A percentile compares a stretch with the other conserved stretches of the same genome.
Conservation (phyloP, 2,113 vertebrate genomes). For the Dromas ardeola region DNA sequence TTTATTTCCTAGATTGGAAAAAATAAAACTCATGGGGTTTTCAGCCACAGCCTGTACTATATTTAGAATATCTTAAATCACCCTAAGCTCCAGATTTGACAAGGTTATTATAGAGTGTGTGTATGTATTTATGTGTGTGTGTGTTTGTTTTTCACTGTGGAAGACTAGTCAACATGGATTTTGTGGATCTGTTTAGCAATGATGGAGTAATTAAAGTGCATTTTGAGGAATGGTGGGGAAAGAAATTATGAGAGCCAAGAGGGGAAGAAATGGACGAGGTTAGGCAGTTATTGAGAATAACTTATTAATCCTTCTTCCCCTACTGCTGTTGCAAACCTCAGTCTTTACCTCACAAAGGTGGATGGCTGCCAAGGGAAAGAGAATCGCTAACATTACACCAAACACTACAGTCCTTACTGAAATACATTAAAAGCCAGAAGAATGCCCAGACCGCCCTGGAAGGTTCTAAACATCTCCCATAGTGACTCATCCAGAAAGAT, state of each 20-base stretch:
- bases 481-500: slow-evolving; percentile 62
- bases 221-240: slow-evolving; percentile 36
- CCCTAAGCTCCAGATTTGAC: slow-evolving; percentile 23
- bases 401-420: neutral
- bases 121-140: neutral
- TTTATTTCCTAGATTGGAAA: slow-evolving; percentile 63
- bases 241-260: neutral
- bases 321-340: neutral
- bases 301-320: slow-evolving; percentile 14
- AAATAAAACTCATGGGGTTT: slow-evolving; percentile 32
- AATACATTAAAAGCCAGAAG: neutral
- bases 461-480: neutral
- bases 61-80: slow-evolving; percentile 61
- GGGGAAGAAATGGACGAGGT: slow-evolving; percentile 25
- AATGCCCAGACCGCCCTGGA: neutral
- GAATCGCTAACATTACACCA: neutral
- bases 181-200: slow-evolving; percentile 57
- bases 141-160: slow-evolving; percentile 32
- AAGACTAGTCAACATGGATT: neutral
- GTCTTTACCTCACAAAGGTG: slow-evolving; percentile 36
- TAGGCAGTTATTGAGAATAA: neutral
- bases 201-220: neutral
- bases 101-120: slow-evolving; percentile 8
- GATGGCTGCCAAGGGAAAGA: slow-evolving; percentile 27
- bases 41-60: slow-evolving; percentile 62